These are phyloP conservation scores for Speoplatyrhinus poulsoni DNA, from an alignment of 2,113 vertebrate species.

Conservation along the genomic window DNA sequence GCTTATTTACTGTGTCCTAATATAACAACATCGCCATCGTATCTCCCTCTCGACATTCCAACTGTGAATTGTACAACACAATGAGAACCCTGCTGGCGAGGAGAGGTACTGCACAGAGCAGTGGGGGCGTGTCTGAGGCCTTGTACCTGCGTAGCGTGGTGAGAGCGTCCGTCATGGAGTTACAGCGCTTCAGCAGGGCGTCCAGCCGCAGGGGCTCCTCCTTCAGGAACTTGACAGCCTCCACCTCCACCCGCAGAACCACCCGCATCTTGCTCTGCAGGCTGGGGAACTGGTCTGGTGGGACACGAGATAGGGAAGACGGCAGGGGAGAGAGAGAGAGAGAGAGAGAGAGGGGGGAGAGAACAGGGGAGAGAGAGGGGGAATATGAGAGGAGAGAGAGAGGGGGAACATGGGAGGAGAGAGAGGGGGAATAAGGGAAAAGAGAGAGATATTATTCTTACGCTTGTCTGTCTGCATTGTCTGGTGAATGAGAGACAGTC, in stretches of 20 bases:
- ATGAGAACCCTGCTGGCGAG: not conserved
- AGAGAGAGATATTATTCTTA: not conserved
- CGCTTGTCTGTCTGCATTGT: too few relatives aligned
- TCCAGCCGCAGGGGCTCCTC: conserved; percentile 95
- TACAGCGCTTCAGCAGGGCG: conserved; percentile 92
- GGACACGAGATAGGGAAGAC: not conserved
- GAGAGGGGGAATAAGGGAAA: not conserved
- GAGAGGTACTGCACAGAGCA: not conserved
- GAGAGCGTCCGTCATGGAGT: conserved; percentile 85
- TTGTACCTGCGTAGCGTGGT: conserved; percentile 73
- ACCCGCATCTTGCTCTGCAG: conserved; percentile 98
- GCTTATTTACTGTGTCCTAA: too few relatives aligned
- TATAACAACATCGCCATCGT: too few relatives aligned
- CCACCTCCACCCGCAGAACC: conserved; percentile 94
- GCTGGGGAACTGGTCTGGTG: conserved; percentile 91
- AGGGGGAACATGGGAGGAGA: not conserved
- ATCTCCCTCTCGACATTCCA: too few relatives aligned
- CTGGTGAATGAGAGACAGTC: too few relatives aligned
- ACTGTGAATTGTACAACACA: too few relatives aligned
- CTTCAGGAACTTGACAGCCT: conserved; percentile 97
- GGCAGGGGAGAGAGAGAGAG: not conserved
- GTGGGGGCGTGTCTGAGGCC: not conserved
- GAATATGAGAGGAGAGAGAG: too few relatives aligned
- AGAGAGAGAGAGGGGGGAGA: not conserved
- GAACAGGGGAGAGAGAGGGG: too few relatives aligned